Percentiles rank a stretch among this genome's conserved stretches.
phyloP scores from a whole-genome alignment of 2,888 invertebrate genomes.

The Netelia melanura region DNA sequence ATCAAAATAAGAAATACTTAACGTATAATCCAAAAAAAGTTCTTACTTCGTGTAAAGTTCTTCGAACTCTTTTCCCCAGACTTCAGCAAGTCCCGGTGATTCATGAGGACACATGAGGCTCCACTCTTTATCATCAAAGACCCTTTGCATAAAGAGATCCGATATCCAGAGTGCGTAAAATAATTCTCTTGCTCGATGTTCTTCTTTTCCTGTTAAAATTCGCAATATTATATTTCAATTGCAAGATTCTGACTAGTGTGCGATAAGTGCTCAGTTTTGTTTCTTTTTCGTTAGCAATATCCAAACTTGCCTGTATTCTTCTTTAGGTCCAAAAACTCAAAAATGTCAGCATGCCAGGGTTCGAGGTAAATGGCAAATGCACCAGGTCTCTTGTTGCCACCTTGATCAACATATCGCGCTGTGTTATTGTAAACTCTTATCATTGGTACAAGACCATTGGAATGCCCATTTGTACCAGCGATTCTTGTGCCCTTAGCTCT shows the following conservation, averaged over 20 bases:
- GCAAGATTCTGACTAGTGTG: neutral
- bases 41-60: slow-evolving; percentile 90
- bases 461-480: slow-evolving; percentile 96
- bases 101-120: slow-evolving; percentile 98
- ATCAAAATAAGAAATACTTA: neutral
- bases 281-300: neutral
- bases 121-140: slow-evolving; percentile 94
- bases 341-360: slow-evolving; percentile 99
- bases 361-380: slow-evolving; percentile 99
- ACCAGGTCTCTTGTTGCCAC: slow-evolving; percentile 98
- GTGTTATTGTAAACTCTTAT: slow-evolving; percentile 97
- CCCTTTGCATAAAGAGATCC: slow-evolving; percentile 98
- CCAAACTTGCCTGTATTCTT: slow-evolving; percentile 91
- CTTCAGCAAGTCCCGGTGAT: slow-evolving; percentile 95
- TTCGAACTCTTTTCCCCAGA: slow-evolving; percentile 98
- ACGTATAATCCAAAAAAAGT: neutral
- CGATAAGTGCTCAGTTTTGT: neutral
- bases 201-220: slow-evolving; percentile 91
- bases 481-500: slow-evolving; percentile 96
- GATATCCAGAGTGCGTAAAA: slow-evolving; percentile 99
- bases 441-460: slow-evolving; percentile 98
- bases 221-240: neutral
- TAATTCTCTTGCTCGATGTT: slow-evolving; percentile 96
- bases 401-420: slow-evolving; percentile 98
- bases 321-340: slow-evolving; percentile 96